These are phyloP conservation scores for Nansenia antarctica DNA, from an alignment of 2,113 vertebrate genomes.

Conservation along the genomic window DNA sequence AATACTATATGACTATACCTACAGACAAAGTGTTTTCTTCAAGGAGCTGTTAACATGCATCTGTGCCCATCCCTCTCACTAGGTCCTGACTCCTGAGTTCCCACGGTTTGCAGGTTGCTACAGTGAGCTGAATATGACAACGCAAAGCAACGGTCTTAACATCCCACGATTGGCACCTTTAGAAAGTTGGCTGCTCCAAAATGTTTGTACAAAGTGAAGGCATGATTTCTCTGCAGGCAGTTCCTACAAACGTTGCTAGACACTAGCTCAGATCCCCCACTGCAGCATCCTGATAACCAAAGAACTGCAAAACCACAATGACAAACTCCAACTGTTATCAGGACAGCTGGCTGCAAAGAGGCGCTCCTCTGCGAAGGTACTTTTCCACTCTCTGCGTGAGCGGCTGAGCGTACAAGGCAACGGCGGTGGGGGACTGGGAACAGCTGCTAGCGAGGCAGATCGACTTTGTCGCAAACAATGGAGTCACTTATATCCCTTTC, in stretches of 20 bases:
- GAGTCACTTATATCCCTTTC: slow-evolving; percentile 16
- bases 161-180: no score
- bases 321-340: slow-evolving; percentile 59
- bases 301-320: slow-evolving; percentile 43
- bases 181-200: no score
- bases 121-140: no score
- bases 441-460: slow-evolving; percentile 20
- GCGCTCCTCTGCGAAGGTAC: background rate
- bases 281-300: slow-evolving; percentile 41
- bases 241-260: slow-evolving; percentile 8
- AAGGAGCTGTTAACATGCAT: no score
- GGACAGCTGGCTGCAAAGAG: slow-evolving; percentile 25
- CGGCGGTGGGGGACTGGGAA: background rate
- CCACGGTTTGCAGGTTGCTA: no score
- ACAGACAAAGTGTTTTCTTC: no score
- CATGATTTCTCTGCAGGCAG: background rate
- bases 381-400: slow-evolving; percentile 48
- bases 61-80: no score
- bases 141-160: no score
- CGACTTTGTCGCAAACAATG: slow-evolving; percentile 13
- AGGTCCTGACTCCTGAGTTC: no score
- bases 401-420: background rate
- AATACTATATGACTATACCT: no score
- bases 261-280: slow-evolving; percentile 11
- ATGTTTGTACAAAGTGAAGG: background rate